Base-by-base conservation (phyloP, 2,888 invertebrate genomes). In the Chalcosyrphus nemorum region DNA sequence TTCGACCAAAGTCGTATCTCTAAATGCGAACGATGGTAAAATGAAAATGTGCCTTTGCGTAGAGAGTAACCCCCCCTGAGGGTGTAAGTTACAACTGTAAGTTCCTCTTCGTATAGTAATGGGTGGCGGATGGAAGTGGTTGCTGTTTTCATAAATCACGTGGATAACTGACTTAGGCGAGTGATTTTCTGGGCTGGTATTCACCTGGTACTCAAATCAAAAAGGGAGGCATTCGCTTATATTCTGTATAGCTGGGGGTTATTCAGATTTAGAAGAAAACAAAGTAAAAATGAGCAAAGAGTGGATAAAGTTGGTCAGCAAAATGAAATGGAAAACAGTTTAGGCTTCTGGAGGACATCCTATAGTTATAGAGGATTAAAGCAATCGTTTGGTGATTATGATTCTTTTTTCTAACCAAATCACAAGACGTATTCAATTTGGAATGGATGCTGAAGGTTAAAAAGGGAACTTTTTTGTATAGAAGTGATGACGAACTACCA, bases 71-170 rank as follows among this genome's bases (percentile, higher is more conserved):
- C 21, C 32, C 63, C 63, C 19, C 11, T 11, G 29, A 29, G 47
- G 63, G 47, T 35, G 45, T 52, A 35, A 24, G 65, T 24, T 52
- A 24, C 17, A 35, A n/a, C 17, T 15, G 17, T 9, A n/a, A 1
- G n/a, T 52, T 9, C 3, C 19, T 7, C 21, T 29, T 47, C 21
- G 47, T 7, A n/a, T n/a, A 45, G 7, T n/a, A 56, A 38, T 43
- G 59, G 41, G 15, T n/a, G 52, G 13, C 9, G 27, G 9, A 24
- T 38, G 38, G 21, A 41, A 52, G 15, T 52, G 54, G 38, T 54
- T 52, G 68, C 27, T 38, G 66, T 13, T 52, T 63, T 19, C 52
- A 47, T 70, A 70, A 70, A 57, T 70, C 70, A 70, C 57, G 57
- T 57, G 47, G 70, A 70, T 70, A 70, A 70, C 70, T 57, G 57